These are phyloP conservation scores for Lepus europaeus DNA, from an alignment of 2,113 vertebrate genomes.

Conservation along the genomic window DNA sequence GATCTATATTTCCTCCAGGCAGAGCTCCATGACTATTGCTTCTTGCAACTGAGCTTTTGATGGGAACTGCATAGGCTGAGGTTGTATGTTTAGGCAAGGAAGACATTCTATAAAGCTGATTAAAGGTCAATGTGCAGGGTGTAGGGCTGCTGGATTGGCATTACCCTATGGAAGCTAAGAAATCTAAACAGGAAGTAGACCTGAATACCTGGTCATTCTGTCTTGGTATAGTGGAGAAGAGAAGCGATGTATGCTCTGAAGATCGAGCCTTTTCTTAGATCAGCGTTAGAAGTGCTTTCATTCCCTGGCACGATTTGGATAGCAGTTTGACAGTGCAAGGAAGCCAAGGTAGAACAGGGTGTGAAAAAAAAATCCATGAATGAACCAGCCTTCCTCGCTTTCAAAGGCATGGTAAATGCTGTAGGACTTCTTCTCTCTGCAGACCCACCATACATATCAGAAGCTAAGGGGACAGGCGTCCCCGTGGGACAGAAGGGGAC, in stretches of 20 bases:
- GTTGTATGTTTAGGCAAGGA: conserved; percentile 39
- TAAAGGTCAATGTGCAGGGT: conserved; percentile 24
- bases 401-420: background rate
- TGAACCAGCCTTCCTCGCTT: background rate
- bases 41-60: conserved; percentile 62
- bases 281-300: accelerated
- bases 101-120: conserved; percentile 59
- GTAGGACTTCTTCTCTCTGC: conserved; percentile 31
- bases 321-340: background rate
- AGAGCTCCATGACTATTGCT: conserved; percentile 55
- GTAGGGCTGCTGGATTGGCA: background rate
- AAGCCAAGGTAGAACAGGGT: background rate
- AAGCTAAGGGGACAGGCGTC: conserved; percentile 94
- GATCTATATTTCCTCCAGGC: conserved; percentile 56
- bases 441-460: conserved; percentile 96
- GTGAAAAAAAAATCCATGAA: background rate
- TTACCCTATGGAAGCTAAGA: conserved; percentile 52
- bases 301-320: background rate
- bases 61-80: conserved; percentile 56
- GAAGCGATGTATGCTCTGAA: background rate
- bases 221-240: background rate
- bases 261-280: background rate
- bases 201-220: background rate
- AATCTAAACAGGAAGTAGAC: background rate
- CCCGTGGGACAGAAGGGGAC: conserved; percentile 94